These are phyloP conservation scores for Melanotaenia pygmaea DNA, from an alignment of 2,797 vertebrate species.

Conservation along the genomic window DNA sequence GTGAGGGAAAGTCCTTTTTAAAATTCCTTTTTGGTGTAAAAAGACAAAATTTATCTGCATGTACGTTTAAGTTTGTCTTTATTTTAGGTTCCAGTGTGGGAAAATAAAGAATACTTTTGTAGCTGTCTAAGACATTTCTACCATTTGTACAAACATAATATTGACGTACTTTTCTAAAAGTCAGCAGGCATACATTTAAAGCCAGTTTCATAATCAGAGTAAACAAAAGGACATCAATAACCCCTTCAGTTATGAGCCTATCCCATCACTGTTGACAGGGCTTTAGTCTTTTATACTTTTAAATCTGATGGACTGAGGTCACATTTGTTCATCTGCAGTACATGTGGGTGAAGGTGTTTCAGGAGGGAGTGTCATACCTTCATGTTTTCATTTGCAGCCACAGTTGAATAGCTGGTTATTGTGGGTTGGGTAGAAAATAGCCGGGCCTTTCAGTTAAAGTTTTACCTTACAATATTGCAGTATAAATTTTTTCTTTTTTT, in stretches of 20 bases:
- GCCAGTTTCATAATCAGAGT: conserved; percentile 27
- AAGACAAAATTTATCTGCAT: no score
- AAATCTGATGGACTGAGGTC: neutral
- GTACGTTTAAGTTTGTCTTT: no score
- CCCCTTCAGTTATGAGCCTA: conserved; percentile 12
- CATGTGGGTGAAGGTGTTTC: conserved; percentile 2
- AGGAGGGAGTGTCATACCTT: neutral
- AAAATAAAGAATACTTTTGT: no score
- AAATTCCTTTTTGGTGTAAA: no score
- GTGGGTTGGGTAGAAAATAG: neutral
- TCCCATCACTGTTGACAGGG: conserved; percentile 11
- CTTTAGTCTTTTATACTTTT: conserved; percentile 19
- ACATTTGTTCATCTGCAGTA: neutral
- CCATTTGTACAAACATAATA: no score
- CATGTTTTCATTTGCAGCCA: neutral
- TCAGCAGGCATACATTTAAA: no score
- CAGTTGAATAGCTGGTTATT: neutral
- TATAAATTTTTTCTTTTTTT: neutral
- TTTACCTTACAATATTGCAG: neutral
- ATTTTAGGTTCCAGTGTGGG: no score
- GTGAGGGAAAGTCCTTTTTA: no score
- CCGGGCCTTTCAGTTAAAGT: neutral
- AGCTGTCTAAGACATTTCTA: no score
- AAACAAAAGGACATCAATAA: conserved; percentile 15
- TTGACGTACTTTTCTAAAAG: no score